phyloP scores from a whole-genome alignment of 2,888 invertebrate genomes.

The Griposia aprilina region DNA sequence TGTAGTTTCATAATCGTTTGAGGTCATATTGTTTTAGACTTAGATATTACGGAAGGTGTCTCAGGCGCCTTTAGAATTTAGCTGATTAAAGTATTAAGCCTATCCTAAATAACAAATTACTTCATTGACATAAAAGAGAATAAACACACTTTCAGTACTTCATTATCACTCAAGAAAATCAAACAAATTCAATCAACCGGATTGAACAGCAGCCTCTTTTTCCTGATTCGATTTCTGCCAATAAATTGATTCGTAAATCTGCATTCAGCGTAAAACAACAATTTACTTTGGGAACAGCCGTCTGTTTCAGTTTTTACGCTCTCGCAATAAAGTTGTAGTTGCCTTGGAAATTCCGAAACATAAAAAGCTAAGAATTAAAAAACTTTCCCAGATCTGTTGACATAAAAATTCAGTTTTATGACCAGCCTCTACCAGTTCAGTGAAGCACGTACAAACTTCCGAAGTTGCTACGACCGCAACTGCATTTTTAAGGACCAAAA shows the following conservation, averaged over 20 bases:
- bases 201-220: slow-evolving; percentile 36
- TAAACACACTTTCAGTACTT: slow-evolving; percentile 5
- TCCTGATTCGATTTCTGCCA: slow-evolving; percentile 39
- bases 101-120: neutral
- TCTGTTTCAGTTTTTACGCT: slow-evolving; percentile 61
- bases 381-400: slow-evolving; percentile 79
- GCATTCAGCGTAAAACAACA: slow-evolving; percentile 53
- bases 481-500: slow-evolving; percentile 73
- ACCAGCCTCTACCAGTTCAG: slow-evolving; percentile 63
- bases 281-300: slow-evolving; percentile 44
- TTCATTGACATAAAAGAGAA: slow-evolving; percentile 24
- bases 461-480: slow-evolving; percentile 63
- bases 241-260: slow-evolving; percentile 56
- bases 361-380: slow-evolving; percentile 81
- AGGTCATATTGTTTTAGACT: neutral
- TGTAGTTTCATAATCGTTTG: neutral
- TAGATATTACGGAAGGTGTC: neutral
- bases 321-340: slow-evolving; percentile 64
- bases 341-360: slow-evolving; percentile 68
- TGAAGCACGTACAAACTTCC: slow-evolving; percentile 53
- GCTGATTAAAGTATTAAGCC: neutral
- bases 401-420: slow-evolving; percentile 83
- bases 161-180: slow-evolving; percentile 52
- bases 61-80: neutral
- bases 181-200: slow-evolving; percentile 36